Conservation (phyloP, 2,888 invertebrate genomes). For the Melieria omissa region DNA sequence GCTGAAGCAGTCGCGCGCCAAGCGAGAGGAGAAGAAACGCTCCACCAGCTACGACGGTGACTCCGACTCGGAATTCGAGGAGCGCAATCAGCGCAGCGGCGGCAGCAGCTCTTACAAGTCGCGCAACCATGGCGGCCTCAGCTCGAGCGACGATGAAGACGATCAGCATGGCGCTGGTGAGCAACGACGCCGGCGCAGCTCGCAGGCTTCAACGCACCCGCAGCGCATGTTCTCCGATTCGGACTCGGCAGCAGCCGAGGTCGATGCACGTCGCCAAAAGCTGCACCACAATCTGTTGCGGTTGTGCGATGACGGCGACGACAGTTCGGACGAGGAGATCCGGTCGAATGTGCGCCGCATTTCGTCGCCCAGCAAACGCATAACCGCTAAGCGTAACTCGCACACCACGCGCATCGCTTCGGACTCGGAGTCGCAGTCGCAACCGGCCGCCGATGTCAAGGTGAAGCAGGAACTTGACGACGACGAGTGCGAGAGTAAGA, state of each 20-base stretch:
- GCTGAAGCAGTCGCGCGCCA: slow-evolving; percentile 86
- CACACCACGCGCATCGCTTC: slow-evolving; percentile 78
- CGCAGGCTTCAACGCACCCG: slow-evolving; percentile 47
- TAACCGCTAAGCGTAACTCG: slow-evolving; percentile 74
- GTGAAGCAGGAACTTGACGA: slow-evolving; percentile 47
- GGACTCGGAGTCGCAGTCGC: slow-evolving; percentile 71
- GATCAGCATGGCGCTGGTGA: slow-evolving; percentile 55
- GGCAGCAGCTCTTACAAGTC: slow-evolving; percentile 54
- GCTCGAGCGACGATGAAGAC: slow-evolving; percentile 66
- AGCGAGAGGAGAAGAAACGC: slow-evolving; percentile 88
- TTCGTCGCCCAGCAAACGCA: slow-evolving; percentile 69
- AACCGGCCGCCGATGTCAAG: slow-evolving; percentile 49
- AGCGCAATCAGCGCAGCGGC: slow-evolving; percentile 49
- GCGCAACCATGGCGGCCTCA: slow-evolving; percentile 40
- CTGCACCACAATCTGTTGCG: slow-evolving; percentile 68
- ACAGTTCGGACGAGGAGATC: slow-evolving; percentile 61
- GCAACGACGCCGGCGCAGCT: slow-evolving; percentile 43
- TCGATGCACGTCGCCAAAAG: slow-evolving; percentile 47
- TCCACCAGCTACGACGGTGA: slow-evolving; percentile 91
- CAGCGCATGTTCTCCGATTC: slow-evolving; percentile 65
- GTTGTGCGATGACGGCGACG: slow-evolving; percentile 67
- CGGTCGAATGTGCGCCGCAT: slow-evolving; percentile 54
- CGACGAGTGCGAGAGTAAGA: slow-evolving; percentile 61
- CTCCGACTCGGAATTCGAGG: slow-evolving; percentile 75
- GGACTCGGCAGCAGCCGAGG: slow-evolving; percentile 66